Evolutionary conservation across 2,797 vertebrate species (phyloP).

Genomic region (Xenentodon cancila): DNA sequence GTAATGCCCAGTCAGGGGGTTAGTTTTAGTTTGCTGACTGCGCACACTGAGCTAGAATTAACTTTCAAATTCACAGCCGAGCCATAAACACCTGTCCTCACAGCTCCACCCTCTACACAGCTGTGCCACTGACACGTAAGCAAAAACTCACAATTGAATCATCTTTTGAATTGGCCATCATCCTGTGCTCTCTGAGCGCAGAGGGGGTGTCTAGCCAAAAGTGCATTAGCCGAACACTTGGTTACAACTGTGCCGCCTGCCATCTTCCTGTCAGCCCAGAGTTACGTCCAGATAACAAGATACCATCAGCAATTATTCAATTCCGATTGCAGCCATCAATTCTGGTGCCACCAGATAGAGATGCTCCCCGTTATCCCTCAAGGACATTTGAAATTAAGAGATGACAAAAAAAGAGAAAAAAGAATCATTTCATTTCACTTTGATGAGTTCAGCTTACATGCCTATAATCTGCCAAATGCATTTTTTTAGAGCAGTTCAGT

Average conservation of each 20-base stretch:
- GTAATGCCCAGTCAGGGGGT: constrained; percentile 53
- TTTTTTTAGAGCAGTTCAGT: too few relatives aligned
- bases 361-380: constrained; percentile 57
- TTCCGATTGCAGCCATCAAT: constrained; percentile 58
- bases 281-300: constrained; percentile 49
- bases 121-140: constrained; percentile 20
- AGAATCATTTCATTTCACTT: constrained; percentile 5
- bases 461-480: too few relatives aligned
- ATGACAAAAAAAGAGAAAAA: background rate
- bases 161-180: constrained; percentile 32
- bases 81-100: constrained; percentile 46
- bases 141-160: constrained; percentile 44
- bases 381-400: constrained; percentile 32
- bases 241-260: constrained; percentile 45
- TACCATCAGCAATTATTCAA: constrained; percentile 78
- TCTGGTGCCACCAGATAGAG: constrained; percentile 55
- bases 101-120: constrained; percentile 3
- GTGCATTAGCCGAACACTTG: constrained; percentile 62
- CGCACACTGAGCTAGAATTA: constrained; percentile 20
- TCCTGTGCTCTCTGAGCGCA: constrained; percentile 21
- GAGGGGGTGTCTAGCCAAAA: constrained; percentile 25
- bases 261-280: constrained; percentile 39
- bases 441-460: background rate
- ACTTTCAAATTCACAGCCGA: constrained; percentile 27
- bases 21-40: constrained; percentile 40